Conservation (phyloP, 37 sponge, comb jelly and placozoan species). For the Aphrocallistes beatrix region DNA sequence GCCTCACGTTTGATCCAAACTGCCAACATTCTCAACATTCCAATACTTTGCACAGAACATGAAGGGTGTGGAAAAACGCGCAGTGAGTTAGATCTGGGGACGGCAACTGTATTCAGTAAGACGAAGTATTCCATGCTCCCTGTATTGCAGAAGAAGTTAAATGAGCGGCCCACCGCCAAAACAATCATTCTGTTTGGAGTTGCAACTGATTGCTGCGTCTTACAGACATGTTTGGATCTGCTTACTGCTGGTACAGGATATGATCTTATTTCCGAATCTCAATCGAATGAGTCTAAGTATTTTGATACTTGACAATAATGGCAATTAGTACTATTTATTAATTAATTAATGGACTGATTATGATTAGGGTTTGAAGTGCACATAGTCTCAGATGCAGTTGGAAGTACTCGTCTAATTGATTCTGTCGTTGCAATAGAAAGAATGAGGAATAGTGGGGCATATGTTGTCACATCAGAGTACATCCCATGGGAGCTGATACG, state of each 20-base stretch:
- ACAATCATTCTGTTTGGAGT: not conserved
- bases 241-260: not conserved
- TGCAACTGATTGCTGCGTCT: not conserved
- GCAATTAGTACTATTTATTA: too few relatives aligned
- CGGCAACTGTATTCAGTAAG: not conserved
- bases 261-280: not conserved
- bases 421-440: not conserved
- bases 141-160: not conserved
- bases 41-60: conserved; percentile 88
- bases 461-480: not conserved
- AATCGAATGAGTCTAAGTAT: not conserved
- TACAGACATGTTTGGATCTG: not conserved
- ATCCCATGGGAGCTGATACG: not conserved
- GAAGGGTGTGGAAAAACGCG: not conserved
- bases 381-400: not conserved
- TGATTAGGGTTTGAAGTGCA: not conserved
- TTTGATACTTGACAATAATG: too few relatives aligned
- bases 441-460: not conserved
- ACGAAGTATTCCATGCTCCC: not conserved
- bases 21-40: conserved; percentile 77
- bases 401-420: not conserved
- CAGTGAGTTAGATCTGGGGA: not conserved
- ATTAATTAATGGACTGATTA: too few relatives aligned
- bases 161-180: not conserved
- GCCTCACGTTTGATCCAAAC: conserved; percentile 39